phyloP scores from a whole-genome alignment of 1,140 invertebrate species.

The Drosophila bipectinata region DNA sequence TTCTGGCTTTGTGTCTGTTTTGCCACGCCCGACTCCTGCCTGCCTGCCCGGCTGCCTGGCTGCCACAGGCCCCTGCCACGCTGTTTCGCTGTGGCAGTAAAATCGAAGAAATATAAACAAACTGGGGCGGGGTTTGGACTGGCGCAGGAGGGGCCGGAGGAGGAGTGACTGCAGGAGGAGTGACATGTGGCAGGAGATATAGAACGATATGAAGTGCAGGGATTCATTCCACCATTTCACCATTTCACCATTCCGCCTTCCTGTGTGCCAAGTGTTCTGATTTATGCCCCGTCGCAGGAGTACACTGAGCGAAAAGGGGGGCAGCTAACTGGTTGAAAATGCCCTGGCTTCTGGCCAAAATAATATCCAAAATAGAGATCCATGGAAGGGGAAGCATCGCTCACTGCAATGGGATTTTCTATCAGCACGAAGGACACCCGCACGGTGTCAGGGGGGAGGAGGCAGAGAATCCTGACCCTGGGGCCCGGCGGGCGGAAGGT shows the following conservation, averaged over 20 bases:
- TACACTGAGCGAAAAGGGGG: neutral
- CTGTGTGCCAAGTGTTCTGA: slow-evolving; percentile 61
- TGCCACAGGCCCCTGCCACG: slow-evolving; percentile 7
- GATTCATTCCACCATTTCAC: slow-evolving; percentile 11
- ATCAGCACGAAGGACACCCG: slow-evolving; percentile 9
- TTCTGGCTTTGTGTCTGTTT: slow-evolving; percentile 12
- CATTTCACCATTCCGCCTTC: neutral
- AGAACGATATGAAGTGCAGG: slow-evolving; percentile 37
- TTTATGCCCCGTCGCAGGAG: slow-evolving; percentile 46
- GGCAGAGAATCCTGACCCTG: neutral
- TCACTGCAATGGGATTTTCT: slow-evolving; percentile 24
- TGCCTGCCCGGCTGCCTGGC: slow-evolving; percentile 9
- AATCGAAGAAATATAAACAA: slow-evolving; percentile 80
- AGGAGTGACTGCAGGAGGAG: neutral
- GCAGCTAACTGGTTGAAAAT: neutral
- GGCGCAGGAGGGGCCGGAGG: no score
- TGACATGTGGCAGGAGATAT: slow-evolving; percentile 63
- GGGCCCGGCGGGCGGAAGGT: slow-evolving; percentile 1
- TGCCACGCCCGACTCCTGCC: slow-evolving; percentile 2
- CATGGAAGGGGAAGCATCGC: no score
- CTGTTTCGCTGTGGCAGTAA: slow-evolving; percentile 64
- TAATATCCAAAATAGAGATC: neutral
- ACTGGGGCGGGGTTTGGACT: slow-evolving; percentile 35
- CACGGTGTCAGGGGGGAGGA: neutral
- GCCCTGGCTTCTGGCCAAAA: neutral